Percentiles rank a stretch among this genome's conserved stretches.
These are phyloP conservation scores for Apis cerana DNA, from an alignment of 1,140 invertebrate genomes.

Conservation along the genomic window DNA sequence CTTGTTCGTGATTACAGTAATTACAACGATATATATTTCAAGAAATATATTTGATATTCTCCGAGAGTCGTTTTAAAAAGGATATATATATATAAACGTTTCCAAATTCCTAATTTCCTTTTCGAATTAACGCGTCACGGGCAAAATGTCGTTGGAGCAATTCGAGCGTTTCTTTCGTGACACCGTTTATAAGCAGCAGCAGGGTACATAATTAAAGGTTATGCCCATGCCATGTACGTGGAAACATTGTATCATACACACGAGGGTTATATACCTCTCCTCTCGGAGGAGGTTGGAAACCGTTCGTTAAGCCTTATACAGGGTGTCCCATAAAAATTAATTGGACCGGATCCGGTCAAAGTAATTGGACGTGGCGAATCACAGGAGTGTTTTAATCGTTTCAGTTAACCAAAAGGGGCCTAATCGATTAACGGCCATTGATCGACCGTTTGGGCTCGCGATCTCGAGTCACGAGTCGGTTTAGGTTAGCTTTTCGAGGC, in stretches of 20 bases:
- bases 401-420: slow-evolving; percentile 2
- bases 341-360: slow-evolving; percentile 4
- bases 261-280: not conserved
- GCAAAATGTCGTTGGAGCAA: too few relatives aligned
- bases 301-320: slow-evolving; percentile 20
- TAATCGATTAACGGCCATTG: slow-evolving; percentile 14
- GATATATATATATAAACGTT: too few relatives aligned
- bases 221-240: not conserved
- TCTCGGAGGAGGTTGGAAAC: not conserved
- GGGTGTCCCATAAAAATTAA: slow-evolving; percentile 18
- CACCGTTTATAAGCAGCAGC: not conserved
- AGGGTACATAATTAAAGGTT: not conserved
- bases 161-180: not conserved
- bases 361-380: slow-evolving; percentile 18
- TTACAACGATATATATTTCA: too few relatives aligned
- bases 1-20: too few relatives aligned
- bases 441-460: not conserved
- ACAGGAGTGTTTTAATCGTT: not conserved
- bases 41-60: too few relatives aligned
- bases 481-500: not conserved
- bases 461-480: not conserved
- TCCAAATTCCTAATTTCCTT: too few relatives aligned
- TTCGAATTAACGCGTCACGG: too few relatives aligned
- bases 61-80: too few relatives aligned
- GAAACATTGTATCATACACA: not conserved